Evolutionary conservation across 2,797 vertebrate genomes (phyloP), one percentile per base, ranked within the genome.

Genomic region (Hippoglossus hippoglossus): DNA sequence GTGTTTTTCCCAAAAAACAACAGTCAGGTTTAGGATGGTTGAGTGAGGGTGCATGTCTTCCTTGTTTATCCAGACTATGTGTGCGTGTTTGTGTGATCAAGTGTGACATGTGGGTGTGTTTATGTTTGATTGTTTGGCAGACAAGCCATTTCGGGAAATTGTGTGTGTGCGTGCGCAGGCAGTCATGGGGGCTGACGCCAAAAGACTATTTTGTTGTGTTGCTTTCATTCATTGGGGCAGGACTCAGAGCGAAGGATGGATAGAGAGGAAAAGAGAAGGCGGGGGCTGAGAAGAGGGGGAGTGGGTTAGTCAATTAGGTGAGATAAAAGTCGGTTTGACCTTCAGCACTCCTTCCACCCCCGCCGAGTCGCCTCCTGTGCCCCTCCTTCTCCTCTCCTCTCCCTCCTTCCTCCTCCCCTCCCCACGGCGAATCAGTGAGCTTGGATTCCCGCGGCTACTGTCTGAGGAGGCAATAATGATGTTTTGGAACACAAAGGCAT

Each of bases 261-360:
- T 82, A 12, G 80, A 78, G 67, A 72, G 80, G 84, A 77, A 62
- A 79, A 69, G 82, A 74, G 75, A 57, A 77, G 90, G 82, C 51
- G 41, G 86, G 70, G 80, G 75, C 53, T 80, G 22, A n/a, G 84
- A 61, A 76, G 75, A 67, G 95, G 86, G 82, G 88, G 86, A 82
- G 87, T 81, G 73, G 96, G 94, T 89, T 94, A 95, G 95, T 97
- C 96, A 97, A 97, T 98, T 98, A 97, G 96, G 94, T 96, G 96
- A 97, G 96, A 97, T 97, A 97, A 97, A 96, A 96, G 95, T 95
- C 94, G 93, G 95, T 95, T 95, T 97, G 97, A 97, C 96, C 96
- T 98, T 98, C 96, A 96, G 96, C 96, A 95, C 95, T 94, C 94
- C 94, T 95, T 86, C 82, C 80, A 83, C 80, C 87, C 89, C 89